phyloP scores from a whole-genome alignment of 2,888 invertebrate species.

The Sarcophaga caerulescens region DNA sequence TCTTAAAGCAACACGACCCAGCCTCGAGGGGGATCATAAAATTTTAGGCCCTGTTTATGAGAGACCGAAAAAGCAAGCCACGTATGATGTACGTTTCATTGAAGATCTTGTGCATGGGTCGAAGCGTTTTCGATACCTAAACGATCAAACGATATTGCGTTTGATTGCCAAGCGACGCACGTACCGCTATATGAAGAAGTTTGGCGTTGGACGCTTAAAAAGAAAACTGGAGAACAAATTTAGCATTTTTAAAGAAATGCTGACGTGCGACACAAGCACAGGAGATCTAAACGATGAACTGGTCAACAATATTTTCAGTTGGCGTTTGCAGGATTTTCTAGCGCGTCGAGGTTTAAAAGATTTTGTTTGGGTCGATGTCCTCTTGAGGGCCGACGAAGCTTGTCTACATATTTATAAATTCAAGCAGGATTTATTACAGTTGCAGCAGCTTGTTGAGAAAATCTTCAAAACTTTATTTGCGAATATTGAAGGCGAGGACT shows the following conservation, averaged over 20 bases:
- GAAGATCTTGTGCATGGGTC: constrained; percentile 1
- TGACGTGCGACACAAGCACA: not conserved
- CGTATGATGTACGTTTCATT: constrained; percentile 23
- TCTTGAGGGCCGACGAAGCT: constrained; percentile 26
- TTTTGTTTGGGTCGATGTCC: constrained; percentile 56
- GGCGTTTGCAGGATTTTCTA: constrained; percentile 53
- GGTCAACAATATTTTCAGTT: constrained; percentile 44
- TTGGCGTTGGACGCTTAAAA: constrained; percentile 40
- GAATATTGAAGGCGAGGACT: constrained; percentile 5
- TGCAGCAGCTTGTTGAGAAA: constrained; percentile 16
- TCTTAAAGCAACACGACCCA: not conserved
- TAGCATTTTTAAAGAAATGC: not conserved
- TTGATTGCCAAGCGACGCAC: constrained; percentile 25
- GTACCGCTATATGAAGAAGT: constrained; percentile 27
- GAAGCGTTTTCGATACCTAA: constrained; percentile 21
- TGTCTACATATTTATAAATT: constrained; percentile 53
- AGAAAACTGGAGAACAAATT: constrained; percentile 17
- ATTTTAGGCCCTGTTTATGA: not conserved
- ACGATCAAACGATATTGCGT: not conserved
- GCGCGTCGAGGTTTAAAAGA: constrained; percentile 45
- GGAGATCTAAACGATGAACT: constrained; percentile 6
- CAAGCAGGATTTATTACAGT: constrained; percentile 46
- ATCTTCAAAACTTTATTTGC: constrained; percentile 44
- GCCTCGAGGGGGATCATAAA: not conserved
- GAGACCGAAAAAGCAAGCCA: not conserved